Percentiles rank a stretch among this genome's conserved stretches.
Evolutionary conservation across 2,113 vertebrate species (phyloP).

Genomic region (Elgaria multicarinata): DNA sequence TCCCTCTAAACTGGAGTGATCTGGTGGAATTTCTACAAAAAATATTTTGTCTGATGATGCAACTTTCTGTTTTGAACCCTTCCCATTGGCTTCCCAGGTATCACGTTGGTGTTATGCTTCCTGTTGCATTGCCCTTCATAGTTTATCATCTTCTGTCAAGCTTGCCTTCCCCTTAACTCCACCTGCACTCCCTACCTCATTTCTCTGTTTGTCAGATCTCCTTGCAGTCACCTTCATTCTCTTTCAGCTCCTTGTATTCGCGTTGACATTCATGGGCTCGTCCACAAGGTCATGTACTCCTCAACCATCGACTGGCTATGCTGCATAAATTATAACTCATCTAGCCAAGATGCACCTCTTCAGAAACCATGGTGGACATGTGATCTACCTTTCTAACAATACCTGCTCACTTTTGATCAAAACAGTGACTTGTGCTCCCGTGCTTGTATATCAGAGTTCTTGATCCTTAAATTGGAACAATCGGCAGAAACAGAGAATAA

Average conservation of each 20-base stretch:
- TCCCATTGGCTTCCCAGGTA: background rate
- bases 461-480: background rate
- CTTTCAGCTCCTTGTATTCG: background rate
- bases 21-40: background rate
- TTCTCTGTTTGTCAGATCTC: conserved; percentile 4
- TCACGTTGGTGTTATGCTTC: background rate
- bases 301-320: background rate
- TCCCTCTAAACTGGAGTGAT: background rate
- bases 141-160: conserved; percentile 10
- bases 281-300: background rate
- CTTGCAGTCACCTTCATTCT: background rate
- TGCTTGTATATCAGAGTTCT: background rate
- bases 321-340: background rate
- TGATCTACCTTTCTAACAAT: background rate
- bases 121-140: background rate
- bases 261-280: background rate
- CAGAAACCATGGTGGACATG: background rate
- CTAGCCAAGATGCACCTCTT: background rate
- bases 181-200: background rate
- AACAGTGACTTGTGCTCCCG: background rate
- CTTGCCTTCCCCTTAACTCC: background rate
- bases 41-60: background rate
- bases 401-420: background rate
- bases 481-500: background rate
- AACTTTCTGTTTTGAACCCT: background rate